Percentiles rank a stretch among this genome's conserved stretches.
These are phyloP conservation scores for Acrossocheilus wenchowensis DNA, from an alignment of 2,797 vertebrate genomes.

Conservation along the genomic window DNA sequence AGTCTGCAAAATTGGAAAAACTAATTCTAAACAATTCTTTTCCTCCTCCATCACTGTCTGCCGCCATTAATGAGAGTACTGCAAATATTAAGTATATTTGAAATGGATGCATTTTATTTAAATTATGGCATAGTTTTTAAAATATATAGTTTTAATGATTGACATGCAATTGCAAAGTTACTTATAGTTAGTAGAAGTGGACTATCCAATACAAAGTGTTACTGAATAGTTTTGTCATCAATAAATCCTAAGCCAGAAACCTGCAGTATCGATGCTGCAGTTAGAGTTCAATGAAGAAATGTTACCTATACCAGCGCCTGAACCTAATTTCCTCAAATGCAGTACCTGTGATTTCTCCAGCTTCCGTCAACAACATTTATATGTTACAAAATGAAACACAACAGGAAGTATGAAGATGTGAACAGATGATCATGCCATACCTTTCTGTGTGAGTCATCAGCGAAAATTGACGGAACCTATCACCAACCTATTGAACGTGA, in stretches of 20 bases:
- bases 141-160: too few species aligned
- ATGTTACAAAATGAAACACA: slow-evolving; percentile 26
- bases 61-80: too few species aligned
- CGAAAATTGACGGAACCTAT: slow-evolving; percentile 8
- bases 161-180: too few species aligned
- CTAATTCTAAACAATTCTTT: too few species aligned
- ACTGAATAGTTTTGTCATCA: slow-evolving; percentile 68
- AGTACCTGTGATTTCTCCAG: slow-evolving; percentile 50
- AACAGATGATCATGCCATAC: slow-evolving; percentile 34
- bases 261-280: slow-evolving; percentile 38
- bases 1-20: too few species aligned
- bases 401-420: slow-evolving; percentile 1
- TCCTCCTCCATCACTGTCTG: too few species aligned
- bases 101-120: too few species aligned
- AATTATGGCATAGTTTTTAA: too few species aligned
- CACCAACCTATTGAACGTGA: slow-evolving; percentile 15
- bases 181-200: neutral
- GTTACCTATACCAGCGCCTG: slow-evolving; percentile 64
- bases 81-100: too few species aligned
- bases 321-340: slow-evolving; percentile 70
- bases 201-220: too few species aligned
- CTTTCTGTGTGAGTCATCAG: slow-evolving; percentile 36
- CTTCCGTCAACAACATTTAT: neutral
- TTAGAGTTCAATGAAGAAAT: slow-evolving; percentile 53
- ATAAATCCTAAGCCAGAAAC: slow-evolving; percentile 66